These are phyloP conservation scores for Varecia variegata DNA, from an alignment of 2,797 vertebrate genomes.

Conservation along the genomic window DNA sequence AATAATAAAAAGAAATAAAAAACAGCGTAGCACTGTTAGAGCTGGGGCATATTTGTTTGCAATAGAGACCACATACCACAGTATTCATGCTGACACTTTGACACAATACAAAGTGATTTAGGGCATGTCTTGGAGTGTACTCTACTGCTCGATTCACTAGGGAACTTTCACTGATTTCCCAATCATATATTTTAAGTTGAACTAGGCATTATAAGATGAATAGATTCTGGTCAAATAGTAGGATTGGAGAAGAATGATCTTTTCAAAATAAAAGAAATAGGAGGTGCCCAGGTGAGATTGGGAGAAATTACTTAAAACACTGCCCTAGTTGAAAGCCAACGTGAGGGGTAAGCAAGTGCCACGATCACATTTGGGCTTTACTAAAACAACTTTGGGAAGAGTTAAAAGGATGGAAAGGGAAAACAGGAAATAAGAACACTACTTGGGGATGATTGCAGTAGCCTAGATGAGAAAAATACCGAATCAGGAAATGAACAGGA, in stretches of 20 bases:
- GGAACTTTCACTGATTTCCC: neutral
- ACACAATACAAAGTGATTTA: neutral
- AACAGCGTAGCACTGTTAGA: neutral
- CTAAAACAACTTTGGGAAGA: neutral
- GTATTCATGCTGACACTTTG: neutral
- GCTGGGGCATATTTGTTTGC: neutral
- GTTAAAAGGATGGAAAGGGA: neutral
- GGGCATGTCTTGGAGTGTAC: neutral
- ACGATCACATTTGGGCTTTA: neutral
- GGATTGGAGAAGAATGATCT: neutral
- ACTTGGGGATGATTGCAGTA: neutral
- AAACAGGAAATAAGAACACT: neutral
- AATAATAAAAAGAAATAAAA: neutral
- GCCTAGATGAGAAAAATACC: neutral
- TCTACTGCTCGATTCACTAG: neutral
- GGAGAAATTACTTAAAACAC: neutral
- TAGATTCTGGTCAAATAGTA: neutral
- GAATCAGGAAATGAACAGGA: neutral
- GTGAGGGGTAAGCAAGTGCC: neutral
- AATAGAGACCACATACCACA: neutral
- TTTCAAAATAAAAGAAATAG: conserved; percentile 32
- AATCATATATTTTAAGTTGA: neutral
- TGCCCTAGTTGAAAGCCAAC: neutral
- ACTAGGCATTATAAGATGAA: neutral
- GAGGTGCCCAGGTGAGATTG: neutral